Evolutionary conservation across 2,797 vertebrate species (phyloP).

Genomic region (Gambusia yucatana): DNA sequence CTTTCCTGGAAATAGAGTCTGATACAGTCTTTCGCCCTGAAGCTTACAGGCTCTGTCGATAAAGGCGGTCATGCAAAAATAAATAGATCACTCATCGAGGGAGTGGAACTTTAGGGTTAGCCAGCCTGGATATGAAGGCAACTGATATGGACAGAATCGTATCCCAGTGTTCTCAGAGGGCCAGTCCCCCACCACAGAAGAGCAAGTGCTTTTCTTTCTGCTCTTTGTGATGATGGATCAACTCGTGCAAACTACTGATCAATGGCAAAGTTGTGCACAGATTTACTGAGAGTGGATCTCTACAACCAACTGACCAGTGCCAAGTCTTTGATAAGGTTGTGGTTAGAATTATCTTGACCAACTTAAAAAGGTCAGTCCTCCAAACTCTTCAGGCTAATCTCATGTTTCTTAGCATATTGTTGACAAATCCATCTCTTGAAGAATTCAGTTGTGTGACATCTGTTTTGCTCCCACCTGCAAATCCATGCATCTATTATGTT

Average conservation of each 20-base stretch:
- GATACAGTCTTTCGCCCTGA: slow-evolving; percentile 68
- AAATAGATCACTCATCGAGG: slow-evolving; percentile 75
- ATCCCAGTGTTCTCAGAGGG: slow-evolving; percentile 61
- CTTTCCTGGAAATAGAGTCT: slow-evolving; percentile 60
- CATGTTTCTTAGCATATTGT: background rate
- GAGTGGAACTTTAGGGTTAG: slow-evolving; percentile 72
- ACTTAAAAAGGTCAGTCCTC: slow-evolving; percentile 59
- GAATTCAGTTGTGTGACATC: background rate
- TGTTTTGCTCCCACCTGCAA: background rate
- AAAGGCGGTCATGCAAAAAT: slow-evolving; percentile 77
- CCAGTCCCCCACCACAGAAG: slow-evolving; percentile 35
- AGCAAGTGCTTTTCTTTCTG: slow-evolving; percentile 55
- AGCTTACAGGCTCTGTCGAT: slow-evolving; percentile 68
- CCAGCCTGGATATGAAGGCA: slow-evolving; percentile 53
- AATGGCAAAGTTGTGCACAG: slow-evolving; percentile 29
- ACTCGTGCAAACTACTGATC: slow-evolving; percentile 29
- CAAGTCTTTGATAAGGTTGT: slow-evolving; percentile 78
- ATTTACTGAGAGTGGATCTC: slow-evolving; percentile 34
- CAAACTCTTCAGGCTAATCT: slow-evolving; percentile 46
- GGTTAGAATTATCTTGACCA: slow-evolving; percentile 55
- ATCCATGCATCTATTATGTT: background rate
- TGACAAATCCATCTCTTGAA: background rate
- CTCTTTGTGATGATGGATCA: slow-evolving; percentile 49
- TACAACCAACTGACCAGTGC: slow-evolving; percentile 73
- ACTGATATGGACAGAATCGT: slow-evolving; percentile 63